A percentile compares a stretch with the other conserved stretches of the same genome.
phyloP scores from a whole-genome alignment of 2,113 vertebrate species.

The Oryzias celebensis region DNA sequence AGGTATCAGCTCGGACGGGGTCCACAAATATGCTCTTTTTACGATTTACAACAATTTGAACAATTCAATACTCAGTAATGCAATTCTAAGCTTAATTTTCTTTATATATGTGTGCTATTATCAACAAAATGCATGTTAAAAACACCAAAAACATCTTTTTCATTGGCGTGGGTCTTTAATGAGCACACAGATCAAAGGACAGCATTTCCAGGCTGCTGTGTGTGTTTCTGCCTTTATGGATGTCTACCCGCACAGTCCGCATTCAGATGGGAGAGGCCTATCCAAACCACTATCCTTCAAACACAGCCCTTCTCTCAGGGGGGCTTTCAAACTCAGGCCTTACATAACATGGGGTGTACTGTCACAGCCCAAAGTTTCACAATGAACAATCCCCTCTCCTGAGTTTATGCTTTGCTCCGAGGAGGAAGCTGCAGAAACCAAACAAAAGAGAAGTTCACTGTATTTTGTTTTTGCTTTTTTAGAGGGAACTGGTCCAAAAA shows the following conservation, averaged over 20 bases:
- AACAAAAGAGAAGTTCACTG: slow-evolving; percentile 58
- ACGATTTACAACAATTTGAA: too few species aligned
- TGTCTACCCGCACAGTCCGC: slow-evolving; percentile 22
- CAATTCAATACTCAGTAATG: too few species aligned
- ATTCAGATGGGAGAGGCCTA: slow-evolving; percentile 47
- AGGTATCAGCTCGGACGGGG: too few species aligned
- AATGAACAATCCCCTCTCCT: slow-evolving; percentile 73
- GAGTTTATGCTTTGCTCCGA: slow-evolving; percentile 63
- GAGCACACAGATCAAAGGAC: slow-evolving; percentile 27
- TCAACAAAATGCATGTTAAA: background rate
- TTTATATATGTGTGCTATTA: background rate
- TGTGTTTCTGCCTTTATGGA: slow-evolving; percentile 12
- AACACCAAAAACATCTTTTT: background rate
- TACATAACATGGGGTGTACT: slow-evolving; percentile 58
- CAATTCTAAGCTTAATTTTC: background rate
- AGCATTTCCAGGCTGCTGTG: slow-evolving; percentile 15
- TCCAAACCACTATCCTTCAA: slow-evolving; percentile 68
- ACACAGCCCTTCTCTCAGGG: slow-evolving; percentile 51
- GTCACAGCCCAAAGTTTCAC: slow-evolving; percentile 64
- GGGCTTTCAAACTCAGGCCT: slow-evolving; percentile 48
- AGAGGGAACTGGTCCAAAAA: slow-evolving; percentile 40
- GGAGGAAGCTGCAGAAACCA: slow-evolving; percentile 65
- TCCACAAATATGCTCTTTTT: too few species aligned
- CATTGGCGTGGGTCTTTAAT: slow-evolving; percentile 9
- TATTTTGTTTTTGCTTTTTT: slow-evolving; percentile 13